Base-by-base conservation (phyloP, 1,140 invertebrate species). In the Limonius californicus region DNA sequence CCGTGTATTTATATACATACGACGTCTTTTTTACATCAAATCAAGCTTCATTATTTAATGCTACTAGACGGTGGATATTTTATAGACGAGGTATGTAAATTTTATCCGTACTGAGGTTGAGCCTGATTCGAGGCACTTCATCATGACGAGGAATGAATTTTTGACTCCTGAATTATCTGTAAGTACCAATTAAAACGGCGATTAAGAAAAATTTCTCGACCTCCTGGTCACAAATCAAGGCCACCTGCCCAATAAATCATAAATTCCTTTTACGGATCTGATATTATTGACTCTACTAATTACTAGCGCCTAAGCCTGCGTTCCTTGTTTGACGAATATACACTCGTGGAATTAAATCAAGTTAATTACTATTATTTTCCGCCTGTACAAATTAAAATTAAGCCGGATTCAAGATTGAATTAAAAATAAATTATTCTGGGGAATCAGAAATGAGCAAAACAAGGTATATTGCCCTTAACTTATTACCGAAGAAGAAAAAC, bases 161-260 rank as follows among this genome's bases (percentile, higher is more conserved):
- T 45, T 27, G 42, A 45, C 50, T 54, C 15, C 50, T 54, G 50
- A 54, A 54, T 18, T 54, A 54, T 61, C 59, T 20, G 47, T 53
- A 61, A 53, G 59, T 55, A 55, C 43, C 53, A 61, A 61, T 61
- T 61, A 61, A 61, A 61, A 61, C 35, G 30, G 21, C 45, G 59
- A 61, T 61, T 61, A 61, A 61, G 23, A 47, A 61, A 61, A 61
- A 55, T 53, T 61, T 18, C 30, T 55, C 30, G 6, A 61, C 19
- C 18, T 45, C 14, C 20, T 54, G 42, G 32, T 61, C 59, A 61
- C 59, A 47, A 53, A 61, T 35, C 59, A 54, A 61, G 42, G 50
- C 47, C 59, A 61, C 47, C 59, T 61, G 59, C 59, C 18, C 18
- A 42, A 61, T 61, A 61, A 61, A 61, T 61, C 59, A 61, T 23